Conservation (phyloP, 1,140 invertebrate species). For the Zaprionus africanus region DNA sequence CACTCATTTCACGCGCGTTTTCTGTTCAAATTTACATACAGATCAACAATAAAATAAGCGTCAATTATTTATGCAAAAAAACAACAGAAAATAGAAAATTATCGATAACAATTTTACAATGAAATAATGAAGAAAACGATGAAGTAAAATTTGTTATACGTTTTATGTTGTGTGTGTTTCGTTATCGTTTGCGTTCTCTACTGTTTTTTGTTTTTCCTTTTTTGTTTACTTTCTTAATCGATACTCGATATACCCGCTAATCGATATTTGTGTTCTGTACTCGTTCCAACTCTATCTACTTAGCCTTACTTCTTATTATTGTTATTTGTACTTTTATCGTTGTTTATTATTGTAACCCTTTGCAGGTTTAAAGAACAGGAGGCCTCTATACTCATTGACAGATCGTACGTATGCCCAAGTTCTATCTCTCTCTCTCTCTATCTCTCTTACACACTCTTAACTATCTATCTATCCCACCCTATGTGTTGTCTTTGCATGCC, state of each 20-base stretch:
- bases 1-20: neutral
- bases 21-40: conserved; percentile 23
- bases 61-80: conserved; percentile 44
- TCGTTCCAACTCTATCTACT: conserved; percentile 24
- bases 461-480: conserved; percentile 21
- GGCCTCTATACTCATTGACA: conserved; percentile 90
- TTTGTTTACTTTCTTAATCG: conserved; percentile 5
- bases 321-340: conserved; percentile 85
- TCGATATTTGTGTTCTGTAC: conserved; percentile 25
- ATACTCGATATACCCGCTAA: conserved; percentile 16
- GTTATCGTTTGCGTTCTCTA: neutral
- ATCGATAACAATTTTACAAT: conserved; percentile 2
- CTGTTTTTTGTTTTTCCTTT: neutral
- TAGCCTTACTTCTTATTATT: conserved; percentile 51
- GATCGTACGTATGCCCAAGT: conserved; percentile 90
- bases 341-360: conserved; percentile 86
- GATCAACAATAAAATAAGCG: conserved; percentile 52
- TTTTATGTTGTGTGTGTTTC: conserved; percentile 2
- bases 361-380: conserved; percentile 94
- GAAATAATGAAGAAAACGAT: neutral
- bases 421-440: conserved; percentile 38
- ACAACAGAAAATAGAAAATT: neutral
- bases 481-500: conserved; percentile 41
- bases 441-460: conserved; percentile 18
- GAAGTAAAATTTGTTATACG: neutral